Evolutionary conservation across 2,113 vertebrate genomes (phyloP).

Genomic region (Rhinopomastus cyanomelas): DNA sequence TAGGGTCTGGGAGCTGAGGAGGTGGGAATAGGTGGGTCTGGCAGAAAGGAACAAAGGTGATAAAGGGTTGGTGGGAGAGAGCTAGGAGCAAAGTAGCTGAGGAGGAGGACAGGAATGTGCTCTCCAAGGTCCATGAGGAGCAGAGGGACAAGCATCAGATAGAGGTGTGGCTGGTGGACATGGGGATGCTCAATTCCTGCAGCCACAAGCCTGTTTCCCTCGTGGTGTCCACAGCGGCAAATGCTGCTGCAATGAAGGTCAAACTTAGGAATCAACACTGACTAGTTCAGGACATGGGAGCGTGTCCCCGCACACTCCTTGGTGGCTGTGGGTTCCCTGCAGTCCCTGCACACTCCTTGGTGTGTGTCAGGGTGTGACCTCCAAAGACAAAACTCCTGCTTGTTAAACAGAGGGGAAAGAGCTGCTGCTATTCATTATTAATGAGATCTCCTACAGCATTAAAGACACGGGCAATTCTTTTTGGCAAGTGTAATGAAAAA

Average conservation of each 20-base stretch:
- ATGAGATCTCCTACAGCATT: constrained; percentile 63
- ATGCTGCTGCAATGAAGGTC: accelerated
- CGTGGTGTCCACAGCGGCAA: accelerated
- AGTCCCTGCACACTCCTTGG: neutral
- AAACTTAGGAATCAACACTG: neutral
- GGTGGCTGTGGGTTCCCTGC: accelerated
- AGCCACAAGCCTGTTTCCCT: accelerated
- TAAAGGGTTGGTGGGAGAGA: neutral
- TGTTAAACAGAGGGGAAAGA: constrained; percentile 38
- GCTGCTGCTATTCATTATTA: constrained; percentile 58
- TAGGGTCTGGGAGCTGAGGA: accelerated
- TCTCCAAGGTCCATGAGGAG: neutral
- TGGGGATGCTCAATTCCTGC: accelerated
- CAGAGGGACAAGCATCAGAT: accelerated
- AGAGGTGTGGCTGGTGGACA: neutral
- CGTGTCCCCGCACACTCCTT: neutral
- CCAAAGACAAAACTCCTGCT: neutral
- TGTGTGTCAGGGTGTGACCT: neutral
- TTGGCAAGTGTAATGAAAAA: constrained; percentile 77
- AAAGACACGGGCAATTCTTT: constrained; percentile 65
- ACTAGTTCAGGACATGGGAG: accelerated
- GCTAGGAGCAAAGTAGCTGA: accelerated
- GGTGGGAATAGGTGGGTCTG: neutral
- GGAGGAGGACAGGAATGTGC: accelerated
- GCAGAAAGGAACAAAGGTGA: neutral